Evolutionary conservation across 2,888 invertebrate species (phyloP).

Genomic region (Tetragnatha montana): DNA sequence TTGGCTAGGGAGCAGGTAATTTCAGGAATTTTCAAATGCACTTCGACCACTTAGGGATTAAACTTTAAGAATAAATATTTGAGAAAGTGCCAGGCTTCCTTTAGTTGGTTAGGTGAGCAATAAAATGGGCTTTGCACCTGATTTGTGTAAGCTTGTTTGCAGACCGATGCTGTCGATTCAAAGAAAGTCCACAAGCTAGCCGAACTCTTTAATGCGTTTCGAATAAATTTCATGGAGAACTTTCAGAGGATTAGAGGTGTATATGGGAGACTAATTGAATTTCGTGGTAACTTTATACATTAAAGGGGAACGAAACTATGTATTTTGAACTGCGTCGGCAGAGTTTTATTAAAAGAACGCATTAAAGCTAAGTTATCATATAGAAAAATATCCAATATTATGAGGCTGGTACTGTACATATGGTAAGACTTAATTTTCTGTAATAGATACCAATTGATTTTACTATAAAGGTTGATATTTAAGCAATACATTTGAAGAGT

Average conservation of each 20-base stretch:
- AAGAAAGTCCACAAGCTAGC: background rate
- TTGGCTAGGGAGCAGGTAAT: conserved; percentile 22
- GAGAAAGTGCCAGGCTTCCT: background rate
- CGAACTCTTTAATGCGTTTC: background rate
- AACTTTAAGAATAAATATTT: conserved; percentile 40
- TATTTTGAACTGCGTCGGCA: background rate
- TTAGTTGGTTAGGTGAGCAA: conserved; percentile 1
- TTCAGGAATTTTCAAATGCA: conserved; percentile 17
- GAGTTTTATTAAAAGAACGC: too few relatives aligned
- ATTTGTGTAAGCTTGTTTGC: background rate
- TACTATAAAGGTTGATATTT: too few relatives aligned
- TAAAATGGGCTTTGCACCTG: background rate
- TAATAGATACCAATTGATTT: too few relatives aligned
- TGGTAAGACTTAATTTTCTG: too few relatives aligned
- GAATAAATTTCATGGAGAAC: background rate
- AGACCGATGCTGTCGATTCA: background rate
- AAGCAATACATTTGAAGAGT: too few relatives aligned
- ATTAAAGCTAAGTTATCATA: too few relatives aligned
- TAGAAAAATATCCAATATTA: too few relatives aligned
- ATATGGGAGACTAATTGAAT: background rate
- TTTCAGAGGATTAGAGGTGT: background rate
- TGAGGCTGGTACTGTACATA: too few relatives aligned
- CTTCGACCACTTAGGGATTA: conserved; percentile 6
- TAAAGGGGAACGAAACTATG: background rate
- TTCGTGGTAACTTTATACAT: background rate